These are phyloP conservation scores for Phenacoccus solenopsis DNA, from an alignment of 1,140 invertebrate genomes.

Conservation along the genomic window DNA sequence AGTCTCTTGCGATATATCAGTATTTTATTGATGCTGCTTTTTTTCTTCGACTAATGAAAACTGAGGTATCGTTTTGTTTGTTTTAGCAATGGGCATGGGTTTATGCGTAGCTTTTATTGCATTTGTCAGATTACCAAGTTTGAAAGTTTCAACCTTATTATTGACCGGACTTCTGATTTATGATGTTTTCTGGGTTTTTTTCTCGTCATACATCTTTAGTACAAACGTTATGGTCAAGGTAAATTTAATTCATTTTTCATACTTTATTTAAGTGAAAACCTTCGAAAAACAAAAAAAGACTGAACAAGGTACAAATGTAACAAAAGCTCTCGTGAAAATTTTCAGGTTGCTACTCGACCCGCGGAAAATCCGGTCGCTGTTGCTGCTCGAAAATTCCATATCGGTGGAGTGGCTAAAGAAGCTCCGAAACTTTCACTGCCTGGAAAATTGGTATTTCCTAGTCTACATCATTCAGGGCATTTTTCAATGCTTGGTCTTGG, in stretches of 20 bases:
- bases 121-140: slow-evolving; percentile 83
- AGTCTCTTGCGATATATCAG: too few species aligned
- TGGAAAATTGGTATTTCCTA: slow-evolving; percentile 93
- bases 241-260: slow-evolving; percentile 26
- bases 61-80: background rate
- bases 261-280: background rate
- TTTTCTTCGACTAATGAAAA: too few species aligned
- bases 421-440: slow-evolving; percentile 90
- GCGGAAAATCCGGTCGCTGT: slow-evolving; percentile 93
- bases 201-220: slow-evolving; percentile 96
- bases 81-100: slow-evolving; percentile 85
- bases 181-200: slow-evolving; percentile 98
- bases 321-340: background rate
- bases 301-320: too few species aligned
- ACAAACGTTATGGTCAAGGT: slow-evolving; percentile 98
- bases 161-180: slow-evolving; percentile 89
- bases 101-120: slow-evolving; percentile 95
- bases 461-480: slow-evolving; percentile 86
- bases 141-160: slow-evolving; percentile 90
- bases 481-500: slow-evolving; percentile 95
- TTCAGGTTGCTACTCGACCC: slow-evolving; percentile 65
- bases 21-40: too few species aligned
- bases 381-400: slow-evolving; percentile 79
- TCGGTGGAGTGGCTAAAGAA: slow-evolving; percentile 71
- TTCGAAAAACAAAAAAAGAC: too few species aligned